Conservation (phyloP, 92 coral and sea anemone species). For the Siderastrea siderea region DNA sequence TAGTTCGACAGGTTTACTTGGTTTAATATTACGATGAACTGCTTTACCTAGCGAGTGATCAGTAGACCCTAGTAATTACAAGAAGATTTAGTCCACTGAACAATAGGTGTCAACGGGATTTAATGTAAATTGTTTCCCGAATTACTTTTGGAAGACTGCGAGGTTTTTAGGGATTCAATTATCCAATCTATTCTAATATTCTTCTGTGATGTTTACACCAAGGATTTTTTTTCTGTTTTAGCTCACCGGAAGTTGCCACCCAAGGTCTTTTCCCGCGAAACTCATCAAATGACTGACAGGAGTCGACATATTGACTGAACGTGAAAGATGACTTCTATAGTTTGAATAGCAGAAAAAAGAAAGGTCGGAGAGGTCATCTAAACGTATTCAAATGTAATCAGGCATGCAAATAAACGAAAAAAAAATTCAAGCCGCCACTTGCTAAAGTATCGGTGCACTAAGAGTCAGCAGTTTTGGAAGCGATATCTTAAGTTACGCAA, state of each 20-base stretch:
- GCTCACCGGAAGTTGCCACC: conserved; percentile 41
- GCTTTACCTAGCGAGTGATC: not conserved
- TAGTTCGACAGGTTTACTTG: not conserved
- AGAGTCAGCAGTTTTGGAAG: not conserved
- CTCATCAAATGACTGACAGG: conserved; percentile 14
- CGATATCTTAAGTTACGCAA: conserved; percentile 14
- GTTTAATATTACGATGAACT: conserved; percentile 8
- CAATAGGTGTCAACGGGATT: conserved; percentile 43
- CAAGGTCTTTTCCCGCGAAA: conserved; percentile 40
- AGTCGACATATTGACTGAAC: conserved; percentile 8
- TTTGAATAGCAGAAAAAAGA: not conserved
- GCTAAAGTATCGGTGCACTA: not conserved
- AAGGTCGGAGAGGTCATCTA: conserved; percentile 29
- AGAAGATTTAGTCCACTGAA: conserved; percentile 27
- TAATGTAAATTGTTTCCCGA: conserved; percentile 24
- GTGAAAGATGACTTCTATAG: not conserved
- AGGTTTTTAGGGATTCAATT: conserved; percentile 3
- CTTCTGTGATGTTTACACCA: conserved; percentile 11
- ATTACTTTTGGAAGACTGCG: conserved; percentile 15
- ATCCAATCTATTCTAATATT: not conserved
- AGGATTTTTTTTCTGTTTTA: not conserved
- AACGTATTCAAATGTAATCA: conserved; percentile 17
- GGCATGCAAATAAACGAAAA: conserved; percentile 24
- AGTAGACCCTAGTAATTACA: conserved; percentile 1
- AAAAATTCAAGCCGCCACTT: not conserved